These are phyloP conservation scores for Hylaeus volcanicus DNA, from an alignment of 1,140 invertebrate genomes.

Conservation along the genomic window DNA sequence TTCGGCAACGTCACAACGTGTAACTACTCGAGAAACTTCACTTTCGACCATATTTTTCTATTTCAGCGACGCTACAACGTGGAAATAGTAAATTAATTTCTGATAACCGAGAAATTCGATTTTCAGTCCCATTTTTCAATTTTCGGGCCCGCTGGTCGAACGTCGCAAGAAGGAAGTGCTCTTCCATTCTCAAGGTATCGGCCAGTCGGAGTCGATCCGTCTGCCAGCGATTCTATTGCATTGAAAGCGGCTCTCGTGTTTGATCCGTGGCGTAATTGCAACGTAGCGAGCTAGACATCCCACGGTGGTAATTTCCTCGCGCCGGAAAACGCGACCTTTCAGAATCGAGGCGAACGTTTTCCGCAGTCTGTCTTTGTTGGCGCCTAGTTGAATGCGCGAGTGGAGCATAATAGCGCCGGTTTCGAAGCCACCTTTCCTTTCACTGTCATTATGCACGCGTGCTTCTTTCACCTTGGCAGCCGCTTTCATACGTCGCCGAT, in stretches of 20 bases:
- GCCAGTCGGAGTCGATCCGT: neutral
- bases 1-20: too few species aligned
- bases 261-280: neutral
- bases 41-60: too few species aligned
- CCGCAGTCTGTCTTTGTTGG: neutral
- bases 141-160: too few species aligned
- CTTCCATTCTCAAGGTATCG: neutral
- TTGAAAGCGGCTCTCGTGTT: neutral
- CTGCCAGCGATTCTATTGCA: neutral
- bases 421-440: conserved; percentile 65
- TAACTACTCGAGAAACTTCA: too few species aligned
- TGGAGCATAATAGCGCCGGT: conserved; percentile 39
- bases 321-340: conserved; percentile 12
- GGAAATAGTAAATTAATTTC: too few species aligned
- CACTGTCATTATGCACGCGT: conserved; percentile 63
- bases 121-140: too few species aligned
- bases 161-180: neutral
- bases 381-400: neutral
- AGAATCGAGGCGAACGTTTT: neutral
- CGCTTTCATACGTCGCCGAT: conserved; percentile 62
- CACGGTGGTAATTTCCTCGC: neutral
- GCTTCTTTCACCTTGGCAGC: conserved; percentile 63
- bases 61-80: too few species aligned
- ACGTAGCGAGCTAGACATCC: neutral
- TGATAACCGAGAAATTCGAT: too few species aligned